Base-by-base conservation (phyloP, 2,113 vertebrate genomes). In the Xenopus borealis region DNA sequence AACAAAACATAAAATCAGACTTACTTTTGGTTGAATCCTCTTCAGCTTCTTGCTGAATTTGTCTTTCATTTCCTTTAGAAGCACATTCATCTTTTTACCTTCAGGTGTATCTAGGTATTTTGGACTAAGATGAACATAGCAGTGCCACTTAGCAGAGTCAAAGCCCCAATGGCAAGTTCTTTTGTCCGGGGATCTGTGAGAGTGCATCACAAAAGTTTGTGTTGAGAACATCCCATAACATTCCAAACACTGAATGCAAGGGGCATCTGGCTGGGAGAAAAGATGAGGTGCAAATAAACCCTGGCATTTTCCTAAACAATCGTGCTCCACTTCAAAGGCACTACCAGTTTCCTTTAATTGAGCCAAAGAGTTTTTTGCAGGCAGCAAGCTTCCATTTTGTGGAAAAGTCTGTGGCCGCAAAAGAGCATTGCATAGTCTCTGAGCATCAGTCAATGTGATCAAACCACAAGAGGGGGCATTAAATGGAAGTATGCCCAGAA, bases 161-260 rank as follows among this genome's bases (percentile, higher is more conserved):
- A 99, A 99, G 20, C 97, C 97, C 97, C 97, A 99, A 84, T 98
- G 97, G 86, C 97, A 99, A 85, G 97, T 99, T 86, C 97, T 94
- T 90, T 99, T 99, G 90, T 98, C 96, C 0, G 97, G 95, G 30
- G 94, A 95, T 71, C 94, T 92, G 85, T 98, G 97, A 0, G 97
- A 99, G 84, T 99, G 97, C 95, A 99, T 96, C 83, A 99, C 97
- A 52, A 99, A 99, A 0, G 95, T 98, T 87, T 97, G 95, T 7
- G 97, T 95, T 0, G 97, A 95, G 85, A 98, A 99, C 86, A 99
- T 95, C 78, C 95, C 90, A 17, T 96, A 96, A 85, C 97, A 99
- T 81, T 99, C 96, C 50, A 95, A 81, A 62, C 97, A 99, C 87
- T 98, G 97, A 87, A 99, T 95, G 72, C 97, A 99, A 0, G 93